Percentiles rank a stretch among this genome's conserved stretches.
Conservation (phyloP, 2,113 vertebrate genomes). For the Callocephalon fimbriatum region DNA sequence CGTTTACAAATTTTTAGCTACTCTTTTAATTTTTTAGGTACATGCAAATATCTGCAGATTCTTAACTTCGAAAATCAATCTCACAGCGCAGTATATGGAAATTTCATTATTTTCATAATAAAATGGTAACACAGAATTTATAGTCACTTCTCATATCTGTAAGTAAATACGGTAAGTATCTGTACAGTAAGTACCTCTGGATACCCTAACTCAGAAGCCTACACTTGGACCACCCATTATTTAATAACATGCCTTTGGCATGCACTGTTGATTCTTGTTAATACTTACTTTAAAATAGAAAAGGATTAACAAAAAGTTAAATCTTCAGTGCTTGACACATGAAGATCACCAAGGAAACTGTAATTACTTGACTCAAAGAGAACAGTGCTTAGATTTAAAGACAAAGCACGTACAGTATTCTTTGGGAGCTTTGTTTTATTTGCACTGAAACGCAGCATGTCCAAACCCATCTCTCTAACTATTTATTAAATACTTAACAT, state of each 20-base stretch:
- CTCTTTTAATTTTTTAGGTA: not conserved
- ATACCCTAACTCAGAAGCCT: not conserved
- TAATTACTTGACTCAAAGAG: not conserved
- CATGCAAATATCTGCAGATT: not conserved
- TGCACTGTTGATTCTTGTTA: not conserved
- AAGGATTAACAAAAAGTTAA: constrained; percentile 34
- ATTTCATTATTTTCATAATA: not conserved
- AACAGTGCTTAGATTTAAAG: not conserved
- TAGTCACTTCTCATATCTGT: not conserved
- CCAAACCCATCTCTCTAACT: not conserved
- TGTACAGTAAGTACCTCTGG: not conserved
- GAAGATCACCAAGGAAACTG: constrained; percentile 67
- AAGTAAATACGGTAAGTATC: not conserved
- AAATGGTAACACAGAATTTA: not conserved
- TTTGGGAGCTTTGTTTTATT: not conserved
- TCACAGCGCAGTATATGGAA: not conserved
- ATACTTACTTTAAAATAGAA: constrained; percentile 24
- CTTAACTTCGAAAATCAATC: not conserved
- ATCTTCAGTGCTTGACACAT: not conserved
- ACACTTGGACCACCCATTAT: not conserved
- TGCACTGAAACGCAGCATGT: not conserved
- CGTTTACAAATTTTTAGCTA: not conserved
- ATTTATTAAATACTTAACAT: not conserved
- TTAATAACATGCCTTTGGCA: constrained; percentile 4
- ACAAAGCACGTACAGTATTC: not conserved